Evolutionary conservation across 1,140 invertebrate species (phyloP).

Genomic region (Dysdera silvatica): DNA sequence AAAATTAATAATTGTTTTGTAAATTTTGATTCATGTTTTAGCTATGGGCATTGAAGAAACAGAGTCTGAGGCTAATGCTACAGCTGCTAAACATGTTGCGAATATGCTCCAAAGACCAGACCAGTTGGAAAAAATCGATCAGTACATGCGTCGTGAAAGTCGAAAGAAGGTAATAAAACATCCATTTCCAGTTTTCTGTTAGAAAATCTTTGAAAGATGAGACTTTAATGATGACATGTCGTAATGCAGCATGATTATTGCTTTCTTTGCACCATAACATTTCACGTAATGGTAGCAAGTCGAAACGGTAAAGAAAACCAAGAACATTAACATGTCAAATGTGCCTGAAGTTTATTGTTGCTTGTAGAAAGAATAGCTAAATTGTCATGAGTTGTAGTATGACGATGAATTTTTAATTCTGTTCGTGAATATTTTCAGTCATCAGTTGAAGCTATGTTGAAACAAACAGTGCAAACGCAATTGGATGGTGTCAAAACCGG

Average conservation of each 20-base stretch:
- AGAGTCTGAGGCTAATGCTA: slow-evolving; percentile 69
- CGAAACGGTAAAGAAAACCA: neutral
- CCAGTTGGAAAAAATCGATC: slow-evolving; percentile 86
- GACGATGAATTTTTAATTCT: neutral
- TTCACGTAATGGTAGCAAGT: neutral
- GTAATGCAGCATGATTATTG: slow-evolving; percentile 12
- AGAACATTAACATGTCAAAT: too few species aligned
- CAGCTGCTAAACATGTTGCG: slow-evolving; percentile 80
- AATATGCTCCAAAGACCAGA: slow-evolving; percentile 90
- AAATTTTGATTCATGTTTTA: neutral
- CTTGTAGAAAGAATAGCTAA: too few species aligned
- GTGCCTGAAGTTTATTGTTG: too few species aligned
- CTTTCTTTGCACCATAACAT: neutral
- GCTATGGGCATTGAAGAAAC: slow-evolving; percentile 61
- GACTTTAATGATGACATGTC: slow-evolving; percentile 4
- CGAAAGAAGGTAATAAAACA: slow-evolving; percentile 48
- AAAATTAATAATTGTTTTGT: too few species aligned
- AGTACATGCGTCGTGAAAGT: slow-evolving; percentile 60
- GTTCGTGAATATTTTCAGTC: slow-evolving; percentile 52
- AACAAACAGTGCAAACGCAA: slow-evolving; percentile 97
- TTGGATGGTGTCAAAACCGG: slow-evolving; percentile 90
- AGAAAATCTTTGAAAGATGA: neutral
- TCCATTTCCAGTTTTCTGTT: neutral
- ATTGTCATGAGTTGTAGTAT: neutral
- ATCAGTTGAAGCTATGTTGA: slow-evolving; percentile 92